phyloP scores from a whole-genome alignment of 2,888 invertebrate species.

The Ceratothoa steindachneri region DNA sequence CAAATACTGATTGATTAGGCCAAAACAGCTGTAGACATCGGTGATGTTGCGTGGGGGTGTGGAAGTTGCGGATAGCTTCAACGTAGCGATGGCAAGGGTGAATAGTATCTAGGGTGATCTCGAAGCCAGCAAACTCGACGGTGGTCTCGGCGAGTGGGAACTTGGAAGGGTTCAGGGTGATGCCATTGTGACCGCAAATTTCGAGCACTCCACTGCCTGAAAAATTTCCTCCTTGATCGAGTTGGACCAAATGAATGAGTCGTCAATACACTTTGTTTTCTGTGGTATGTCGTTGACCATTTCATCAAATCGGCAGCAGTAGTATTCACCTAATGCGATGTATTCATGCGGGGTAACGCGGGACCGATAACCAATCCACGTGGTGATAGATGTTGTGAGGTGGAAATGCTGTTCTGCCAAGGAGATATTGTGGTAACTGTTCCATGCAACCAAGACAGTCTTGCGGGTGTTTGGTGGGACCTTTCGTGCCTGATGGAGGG shows the following conservation, averaged over 20 bases:
- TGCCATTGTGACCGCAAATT: slow-evolving; percentile 1
- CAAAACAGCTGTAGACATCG: slow-evolving; percentile 9
- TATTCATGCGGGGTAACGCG: too few relatives aligned
- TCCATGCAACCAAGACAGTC: too few relatives aligned
- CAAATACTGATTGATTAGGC: slow-evolving; percentile 1
- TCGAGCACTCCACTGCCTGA: slow-evolving; percentile 3
- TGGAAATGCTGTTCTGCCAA: too few relatives aligned
- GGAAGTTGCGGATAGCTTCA: not conserved
- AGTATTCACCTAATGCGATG: too few relatives aligned
- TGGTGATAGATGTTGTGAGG: too few relatives aligned
- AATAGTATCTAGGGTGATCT: not conserved
- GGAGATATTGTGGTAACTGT: too few relatives aligned
- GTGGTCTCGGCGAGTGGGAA: slow-evolving; percentile 10
- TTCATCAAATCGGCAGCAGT: slow-evolving; percentile 3
- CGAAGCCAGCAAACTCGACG: slow-evolving; percentile 4
- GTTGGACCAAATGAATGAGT: not conserved
- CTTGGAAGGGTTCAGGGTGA: slow-evolving; percentile 14
- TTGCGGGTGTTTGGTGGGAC: too few relatives aligned
- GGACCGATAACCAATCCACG: too few relatives aligned
- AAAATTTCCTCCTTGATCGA: not conserved
- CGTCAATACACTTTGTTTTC: slow-evolving; percentile 18
- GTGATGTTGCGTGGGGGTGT: not conserved
- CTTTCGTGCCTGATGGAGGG: too few relatives aligned
- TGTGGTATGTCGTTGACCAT: slow-evolving; percentile 5
- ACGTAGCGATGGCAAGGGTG: not conserved